Evolutionary conservation across 2,113 vertebrate genomes (phyloP).

Genomic region (Calidris pygmaea): DNA sequence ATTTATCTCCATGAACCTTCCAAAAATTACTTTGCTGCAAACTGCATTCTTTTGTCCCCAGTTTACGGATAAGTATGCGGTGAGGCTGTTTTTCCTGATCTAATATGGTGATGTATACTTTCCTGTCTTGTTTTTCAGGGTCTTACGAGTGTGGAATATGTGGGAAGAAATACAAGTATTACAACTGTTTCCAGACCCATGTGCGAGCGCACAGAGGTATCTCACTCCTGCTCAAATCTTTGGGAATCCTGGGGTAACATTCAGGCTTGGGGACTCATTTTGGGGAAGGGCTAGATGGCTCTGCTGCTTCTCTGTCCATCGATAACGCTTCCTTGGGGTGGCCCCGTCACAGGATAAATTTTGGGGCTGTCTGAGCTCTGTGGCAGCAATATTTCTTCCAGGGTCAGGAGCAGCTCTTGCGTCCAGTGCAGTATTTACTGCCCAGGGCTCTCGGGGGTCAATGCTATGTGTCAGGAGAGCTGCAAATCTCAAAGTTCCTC

Average conservation of each 20-base stretch:
- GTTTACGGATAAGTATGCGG: background rate
- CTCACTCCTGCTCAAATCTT: background rate
- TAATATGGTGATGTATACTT: background rate
- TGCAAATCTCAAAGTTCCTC: background rate
- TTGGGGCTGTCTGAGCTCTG: background rate
- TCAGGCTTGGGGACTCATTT: background rate
- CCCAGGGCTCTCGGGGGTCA: background rate
- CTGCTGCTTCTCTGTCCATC: background rate
- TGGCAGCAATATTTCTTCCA: background rate
- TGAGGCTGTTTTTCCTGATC: background rate
- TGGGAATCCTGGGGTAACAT: background rate
- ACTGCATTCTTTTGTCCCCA: background rate
- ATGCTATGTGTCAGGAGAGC: background rate
- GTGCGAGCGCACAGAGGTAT: slow-evolving; percentile 96
- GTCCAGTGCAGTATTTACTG: background rate
- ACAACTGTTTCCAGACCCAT: slow-evolving; percentile 99
- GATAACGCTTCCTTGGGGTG: background rate
- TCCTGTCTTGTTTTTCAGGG: slow-evolving; percentile 78
- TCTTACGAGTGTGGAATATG: slow-evolving; percentile 96
- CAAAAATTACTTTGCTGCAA: slow-evolving; percentile 15
- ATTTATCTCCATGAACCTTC: slow-evolving; percentile 29
- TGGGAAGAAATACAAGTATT: slow-evolving; percentile 99
- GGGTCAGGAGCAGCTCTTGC: background rate
- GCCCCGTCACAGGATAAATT: background rate
- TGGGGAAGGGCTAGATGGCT: background rate